Evolutionary conservation across 2,797 vertebrate species (phyloP), one percentile per base, ranked within the genome.

Genomic region (Anabas testudineus): DNA sequence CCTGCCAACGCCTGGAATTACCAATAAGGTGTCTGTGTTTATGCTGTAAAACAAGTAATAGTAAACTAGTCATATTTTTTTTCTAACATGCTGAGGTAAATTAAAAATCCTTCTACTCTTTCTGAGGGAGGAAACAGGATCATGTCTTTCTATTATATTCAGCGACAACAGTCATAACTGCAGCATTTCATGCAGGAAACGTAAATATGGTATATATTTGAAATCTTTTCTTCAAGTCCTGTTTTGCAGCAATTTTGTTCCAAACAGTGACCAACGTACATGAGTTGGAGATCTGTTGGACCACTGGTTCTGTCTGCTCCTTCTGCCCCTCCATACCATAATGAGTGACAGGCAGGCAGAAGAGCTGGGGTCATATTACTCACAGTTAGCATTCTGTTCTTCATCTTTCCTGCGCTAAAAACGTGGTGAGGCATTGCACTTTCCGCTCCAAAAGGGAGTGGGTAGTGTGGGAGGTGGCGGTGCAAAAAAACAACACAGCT

Each of bases 311-410:
- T 1, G 56, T 76, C 84, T 83, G 76, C 79, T 85, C 79, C 57
- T 59, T 82, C 81, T 84, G 88, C 79, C 88, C 88, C 89, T 87
- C 90, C 87, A 85, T 92, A 91, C 82, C 78, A 84, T 77, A 54
- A 32, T 89, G 89, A 90, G 82, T 88, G 88, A 90, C 89, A 91
- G 85, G 81, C 91, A 88, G 84, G 53, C 81, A 76, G 84, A 74
- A 77, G 83, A 64, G 42, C 52, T 19, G 55, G 71, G 87, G 89
- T 91, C 85, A 82, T 77, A 91, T 91, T 80, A 88, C 85, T 91
- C 89, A 90, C 67, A 71, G 81, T 76, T 83, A 82, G 84, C 90
- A 88, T 91, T 89, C 90, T 90, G 91, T 91, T 89, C 87, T 70
- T 66, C 83, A 67, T 83, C 71, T 62, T 83, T 81, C 65, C 82